A percentile compares a stretch with the other conserved stretches of the same genome.
Conservation (phyloP, 2,797 vertebrate genomes). For the Amblyopsis hoosieri region DNA sequence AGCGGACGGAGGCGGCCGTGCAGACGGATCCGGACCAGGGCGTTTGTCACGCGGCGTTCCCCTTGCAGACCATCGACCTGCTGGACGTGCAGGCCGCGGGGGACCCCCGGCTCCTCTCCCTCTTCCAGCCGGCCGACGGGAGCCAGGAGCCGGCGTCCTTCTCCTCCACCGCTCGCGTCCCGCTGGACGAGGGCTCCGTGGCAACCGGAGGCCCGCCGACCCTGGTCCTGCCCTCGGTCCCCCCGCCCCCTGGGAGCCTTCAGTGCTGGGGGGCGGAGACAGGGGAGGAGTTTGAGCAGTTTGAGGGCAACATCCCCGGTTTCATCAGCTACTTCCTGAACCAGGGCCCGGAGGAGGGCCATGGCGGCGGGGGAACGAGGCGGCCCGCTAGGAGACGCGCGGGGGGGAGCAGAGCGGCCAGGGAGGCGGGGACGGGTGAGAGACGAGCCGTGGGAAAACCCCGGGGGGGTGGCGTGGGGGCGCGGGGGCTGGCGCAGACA, state of each 20-base stretch:
- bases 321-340: constrained; percentile 75
- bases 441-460: constrained; percentile 24
- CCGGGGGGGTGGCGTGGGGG: constrained; percentile 9
- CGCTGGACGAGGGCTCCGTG: constrained; percentile 19
- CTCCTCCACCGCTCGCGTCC: background rate
- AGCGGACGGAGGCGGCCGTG: constrained; percentile 42
- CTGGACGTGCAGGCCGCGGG: constrained; percentile 30
- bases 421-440: constrained; percentile 3
- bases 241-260: background rate
- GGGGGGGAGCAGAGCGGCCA: background rate
- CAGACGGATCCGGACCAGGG: constrained; percentile 54
- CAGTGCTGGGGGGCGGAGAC: constrained; percentile 14
- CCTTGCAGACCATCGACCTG: constrained; percentile 53
- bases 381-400: constrained; percentile 13
- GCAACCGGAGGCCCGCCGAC: constrained; percentile 22
- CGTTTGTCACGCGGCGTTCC: constrained; percentile 5
- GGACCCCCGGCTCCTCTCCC: constrained; percentile 24
- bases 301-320: constrained; percentile 73
- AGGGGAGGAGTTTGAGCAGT: constrained; percentile 45
- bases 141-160: constrained; percentile 11
- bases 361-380: background rate
- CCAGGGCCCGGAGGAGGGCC: background rate
- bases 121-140: constrained; percentile 36
- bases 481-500: constrained; percentile 34
- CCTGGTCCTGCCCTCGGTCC: background rate